phyloP scores from a whole-genome alignment of 2,797 vertebrate genomes.

The Philypnodon macrostomus region DNA sequence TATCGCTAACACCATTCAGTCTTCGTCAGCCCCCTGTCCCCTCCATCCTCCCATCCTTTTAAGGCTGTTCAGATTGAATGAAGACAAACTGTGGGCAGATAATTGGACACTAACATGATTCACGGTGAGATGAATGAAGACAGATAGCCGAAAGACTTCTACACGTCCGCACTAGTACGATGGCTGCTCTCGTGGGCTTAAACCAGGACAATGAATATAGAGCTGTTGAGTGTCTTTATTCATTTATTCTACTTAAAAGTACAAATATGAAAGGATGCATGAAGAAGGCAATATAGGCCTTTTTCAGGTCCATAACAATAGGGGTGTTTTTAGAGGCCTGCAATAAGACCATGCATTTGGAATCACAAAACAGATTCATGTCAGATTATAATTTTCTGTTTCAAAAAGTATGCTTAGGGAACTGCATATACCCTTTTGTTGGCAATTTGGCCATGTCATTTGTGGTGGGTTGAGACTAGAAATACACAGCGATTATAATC shows the following conservation, averaged over 20 bases:
- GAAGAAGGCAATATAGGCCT: too few species aligned
- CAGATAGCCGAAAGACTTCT: slow-evolving; percentile 32
- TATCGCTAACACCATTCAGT: slow-evolving; percentile 32
- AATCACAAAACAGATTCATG: too few species aligned
- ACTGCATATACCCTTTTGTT: too few species aligned
- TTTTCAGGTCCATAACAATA: too few species aligned
- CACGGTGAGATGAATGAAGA: slow-evolving; percentile 49
- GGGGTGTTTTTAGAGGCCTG: too few species aligned
- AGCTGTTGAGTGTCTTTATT: slow-evolving; percentile 25
- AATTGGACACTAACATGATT: slow-evolving; percentile 57
- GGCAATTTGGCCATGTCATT: too few species aligned
- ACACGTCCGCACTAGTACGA: slow-evolving; percentile 17
- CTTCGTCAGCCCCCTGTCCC: background rate
- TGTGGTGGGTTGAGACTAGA: too few species aligned
- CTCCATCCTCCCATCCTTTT: slow-evolving; percentile 28
- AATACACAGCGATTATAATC: too few species aligned
- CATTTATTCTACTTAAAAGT: slow-evolving; percentile 4
- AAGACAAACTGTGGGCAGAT: slow-evolving; percentile 55
- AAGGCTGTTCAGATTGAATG: slow-evolving; percentile 33
- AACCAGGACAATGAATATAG: slow-evolving; percentile 21
- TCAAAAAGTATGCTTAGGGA: too few species aligned
- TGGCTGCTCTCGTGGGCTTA: slow-evolving; percentile 21
- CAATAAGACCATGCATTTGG: too few species aligned
- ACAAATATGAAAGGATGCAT: too few species aligned
- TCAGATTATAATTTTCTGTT: too few species aligned